phyloP scores from a whole-genome alignment of 2,797 vertebrate species.

The Glossophaga mutica region DNA sequence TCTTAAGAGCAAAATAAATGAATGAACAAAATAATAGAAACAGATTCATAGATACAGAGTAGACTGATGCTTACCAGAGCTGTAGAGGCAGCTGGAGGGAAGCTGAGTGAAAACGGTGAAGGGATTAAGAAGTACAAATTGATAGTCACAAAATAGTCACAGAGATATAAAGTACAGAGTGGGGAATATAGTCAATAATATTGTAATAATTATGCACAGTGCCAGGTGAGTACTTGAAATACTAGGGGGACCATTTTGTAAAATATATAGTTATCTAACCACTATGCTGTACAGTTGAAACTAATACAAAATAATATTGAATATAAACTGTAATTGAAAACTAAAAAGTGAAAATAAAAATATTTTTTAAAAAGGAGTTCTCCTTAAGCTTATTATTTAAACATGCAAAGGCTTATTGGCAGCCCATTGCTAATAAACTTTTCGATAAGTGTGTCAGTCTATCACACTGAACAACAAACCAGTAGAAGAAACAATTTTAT shows the following conservation, averaged over 20 bases:
- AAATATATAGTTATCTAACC: background rate
- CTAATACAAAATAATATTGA: background rate
- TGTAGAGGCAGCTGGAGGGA: background rate
- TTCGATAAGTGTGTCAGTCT: constrained; percentile 21
- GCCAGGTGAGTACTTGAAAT: background rate
- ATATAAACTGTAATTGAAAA: background rate
- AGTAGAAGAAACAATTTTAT: constrained; percentile 23
- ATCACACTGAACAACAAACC: constrained; percentile 28
- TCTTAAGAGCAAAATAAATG: background rate
- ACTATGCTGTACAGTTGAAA: background rate
- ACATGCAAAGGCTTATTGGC: constrained; percentile 10
- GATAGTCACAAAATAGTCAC: background rate
- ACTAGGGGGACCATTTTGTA: background rate
- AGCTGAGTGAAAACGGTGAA: background rate
- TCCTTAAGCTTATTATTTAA: constrained; percentile 11
- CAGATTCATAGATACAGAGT: background rate
- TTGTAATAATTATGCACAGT: background rate
- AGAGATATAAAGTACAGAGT: background rate
- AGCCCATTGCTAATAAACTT: constrained; percentile 21
- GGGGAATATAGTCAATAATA: background rate
- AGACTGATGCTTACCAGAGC: background rate
- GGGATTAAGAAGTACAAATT: background rate
- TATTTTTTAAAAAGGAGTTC: background rate
- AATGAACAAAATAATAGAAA: background rate
- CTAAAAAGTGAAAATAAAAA: background rate